A percentile compares a stretch with the other conserved stretches of the same genome.
Conservation (phyloP, 2,797 vertebrate genomes). For the Pseudochirops corinnae region DNA sequence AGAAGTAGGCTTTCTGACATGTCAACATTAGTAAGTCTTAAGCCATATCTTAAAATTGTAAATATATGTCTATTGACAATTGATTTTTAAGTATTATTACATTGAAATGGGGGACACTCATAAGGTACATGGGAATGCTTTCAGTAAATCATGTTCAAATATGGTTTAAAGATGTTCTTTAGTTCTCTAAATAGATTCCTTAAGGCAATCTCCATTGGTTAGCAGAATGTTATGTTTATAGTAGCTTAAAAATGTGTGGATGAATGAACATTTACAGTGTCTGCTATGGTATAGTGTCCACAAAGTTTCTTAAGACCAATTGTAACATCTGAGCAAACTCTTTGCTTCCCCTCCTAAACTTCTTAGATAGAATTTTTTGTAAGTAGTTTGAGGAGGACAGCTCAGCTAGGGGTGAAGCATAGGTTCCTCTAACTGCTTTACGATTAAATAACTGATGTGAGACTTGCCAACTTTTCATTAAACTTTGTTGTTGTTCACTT, state of each 20-base stretch:
- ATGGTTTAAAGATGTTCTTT: slow-evolving; percentile 35
- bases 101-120: slow-evolving; percentile 11
- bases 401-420: background rate
- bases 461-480: background rate
- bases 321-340: background rate
- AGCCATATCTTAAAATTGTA: background rate
- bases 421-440: background rate
- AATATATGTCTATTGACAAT: background rate
- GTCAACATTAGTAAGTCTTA: slow-evolving; percentile 27
- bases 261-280: background rate
- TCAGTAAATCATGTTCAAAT: slow-evolving; percentile 43
- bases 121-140: slow-evolving; percentile 6
- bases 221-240: background rate
- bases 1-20: background rate
- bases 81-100: slow-evolving; percentile 9
- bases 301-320: background rate
- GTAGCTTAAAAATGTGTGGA: background rate
- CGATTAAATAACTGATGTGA: background rate
- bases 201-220: slow-evolving; percentile 22
- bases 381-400: background rate
- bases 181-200: slow-evolving; percentile 42
- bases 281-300: background rate
- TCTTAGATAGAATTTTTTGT: background rate
- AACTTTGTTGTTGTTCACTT: background rate
- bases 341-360: background rate